Base-by-base conservation (phyloP, 2,797 vertebrate genomes). In the Acipenser ruthenus region DNA sequence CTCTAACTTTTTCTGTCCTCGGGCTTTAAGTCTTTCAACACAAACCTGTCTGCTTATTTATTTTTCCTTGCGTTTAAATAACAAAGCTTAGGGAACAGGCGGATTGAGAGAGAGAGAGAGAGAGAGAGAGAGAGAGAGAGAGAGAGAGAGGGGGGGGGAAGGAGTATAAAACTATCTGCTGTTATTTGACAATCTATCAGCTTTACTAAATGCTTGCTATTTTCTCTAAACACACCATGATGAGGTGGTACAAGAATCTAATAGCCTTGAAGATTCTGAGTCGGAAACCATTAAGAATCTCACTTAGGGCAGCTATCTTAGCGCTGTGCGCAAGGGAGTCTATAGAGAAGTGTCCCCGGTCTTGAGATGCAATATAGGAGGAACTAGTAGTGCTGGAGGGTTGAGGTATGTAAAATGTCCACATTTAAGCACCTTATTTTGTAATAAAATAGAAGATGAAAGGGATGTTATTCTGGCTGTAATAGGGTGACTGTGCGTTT, bases 1-100 rank as follows among this genome's bases (percentile, higher is more conserved):
- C 94, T 95, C 91, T 94, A 95, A 95, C 92, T 94, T 95, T 93
- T 87, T 86, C 89, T 90, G 88, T 95, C 93, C 93, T 85, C 84
- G 69, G 89, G 87, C 84, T 85, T 83, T 55, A 67, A 56, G 82
- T 84, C 88, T 86, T 84, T 85, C 86, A 77, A 80, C 89, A 92
- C 90, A 92, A 93, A 94, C 93, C 90, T 86, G 88, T 37, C 37
- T 84, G 82, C 84, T 80, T 89, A 81, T 89, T 92, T 92, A 81
- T 84, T 83, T 86, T 86, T 87, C 83, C 86, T 88, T 81, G 84
- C 71, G 87, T 90, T 88, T 92, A 94, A 94, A 94, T 94, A 94
- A 95, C 90, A 94, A 89, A 91, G 89, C 37, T 37, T n/a, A 75
- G 77, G 87, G 83, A 78, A 81, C 81, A 84, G 77, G 79, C 80